Conservation (phyloP, 1,140 invertebrate species). For the Pseudomyrmex pallidus region DNA sequence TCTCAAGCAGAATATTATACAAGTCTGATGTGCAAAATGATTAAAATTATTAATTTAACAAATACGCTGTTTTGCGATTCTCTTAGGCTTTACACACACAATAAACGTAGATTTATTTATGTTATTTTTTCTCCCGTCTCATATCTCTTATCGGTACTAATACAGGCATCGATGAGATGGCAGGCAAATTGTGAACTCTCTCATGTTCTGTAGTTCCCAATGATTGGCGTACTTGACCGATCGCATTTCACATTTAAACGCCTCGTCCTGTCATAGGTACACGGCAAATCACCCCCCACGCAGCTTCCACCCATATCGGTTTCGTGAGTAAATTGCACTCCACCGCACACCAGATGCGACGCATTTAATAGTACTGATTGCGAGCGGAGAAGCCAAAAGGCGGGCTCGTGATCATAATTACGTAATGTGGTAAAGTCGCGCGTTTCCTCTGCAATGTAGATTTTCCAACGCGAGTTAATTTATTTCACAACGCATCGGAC, state of each 20-base stretch:
- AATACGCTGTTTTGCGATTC: too few species aligned
- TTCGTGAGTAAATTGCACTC: conserved; percentile 56
- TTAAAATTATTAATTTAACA: too few species aligned
- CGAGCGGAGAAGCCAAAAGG: conserved; percentile 31
- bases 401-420: conserved; percentile 22
- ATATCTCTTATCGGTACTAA: conserved; percentile 37
- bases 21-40: too few species aligned
- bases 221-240: conserved; percentile 72
- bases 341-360: conserved; percentile 39
- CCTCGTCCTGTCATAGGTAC: conserved; percentile 61
- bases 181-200: conserved; percentile 58
- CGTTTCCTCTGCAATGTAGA: neutral
- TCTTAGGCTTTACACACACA: neutral
- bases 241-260: conserved; percentile 72
- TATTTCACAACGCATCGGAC: neutral
- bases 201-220: conserved; percentile 45
- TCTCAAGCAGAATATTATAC: conserved; percentile 5
- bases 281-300: conserved; percentile 33
- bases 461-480: conserved; percentile 22
- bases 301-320: neutral
- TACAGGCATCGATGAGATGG: conserved; percentile 31
- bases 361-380: conserved; percentile 49
- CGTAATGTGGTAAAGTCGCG: neutral
- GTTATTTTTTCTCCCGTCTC: neutral
- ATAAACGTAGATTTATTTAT: neutral